These are phyloP conservation scores for Torymus aiolomorphi DNA, from an alignment of 2,888 invertebrate genomes.

Conservation along the genomic window DNA sequence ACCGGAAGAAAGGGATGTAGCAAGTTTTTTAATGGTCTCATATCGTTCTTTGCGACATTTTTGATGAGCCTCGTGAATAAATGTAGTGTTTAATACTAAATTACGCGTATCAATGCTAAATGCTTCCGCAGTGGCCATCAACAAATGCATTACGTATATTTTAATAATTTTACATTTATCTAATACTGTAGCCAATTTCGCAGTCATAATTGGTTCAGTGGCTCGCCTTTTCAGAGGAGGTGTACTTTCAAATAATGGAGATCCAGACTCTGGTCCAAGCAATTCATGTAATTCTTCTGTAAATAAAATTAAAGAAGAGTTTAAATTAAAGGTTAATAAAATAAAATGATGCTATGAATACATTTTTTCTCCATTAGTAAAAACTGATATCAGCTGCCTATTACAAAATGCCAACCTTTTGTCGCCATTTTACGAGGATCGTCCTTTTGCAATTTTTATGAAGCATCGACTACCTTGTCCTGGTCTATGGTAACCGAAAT, in stretches of 20 bases:
- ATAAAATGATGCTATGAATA: too few species aligned
- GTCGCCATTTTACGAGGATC: neutral
- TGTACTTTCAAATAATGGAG: neutral
- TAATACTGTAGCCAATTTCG: neutral
- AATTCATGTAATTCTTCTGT: neutral
- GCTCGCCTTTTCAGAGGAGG: neutral
- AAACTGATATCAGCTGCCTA: too few species aligned
- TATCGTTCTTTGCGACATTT: slow-evolving; percentile 24
- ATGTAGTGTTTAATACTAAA: slow-evolving; percentile 11
- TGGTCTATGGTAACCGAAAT: slow-evolving; percentile 1
- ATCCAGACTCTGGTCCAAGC: slow-evolving; percentile 6
- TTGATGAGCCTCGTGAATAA: neutral
- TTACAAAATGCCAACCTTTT: too few species aligned
- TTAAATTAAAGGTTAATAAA: too few species aligned
- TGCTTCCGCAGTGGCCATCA: slow-evolving; percentile 2
- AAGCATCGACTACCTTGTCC: neutral
- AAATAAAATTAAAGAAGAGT: neutral
- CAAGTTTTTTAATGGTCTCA: slow-evolving; percentile 19
- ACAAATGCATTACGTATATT: slow-evolving; percentile 9
- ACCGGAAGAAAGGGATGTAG: neutral
- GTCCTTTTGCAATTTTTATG: neutral
- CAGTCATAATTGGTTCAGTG: neutral
- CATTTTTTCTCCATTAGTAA: too few species aligned
- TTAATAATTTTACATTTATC: slow-evolving; percentile 20
- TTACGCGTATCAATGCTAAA: slow-evolving; percentile 1